phyloP scores from a whole-genome alignment of 2,113 vertebrate genomes.

The Chaetura pelagica region DNA sequence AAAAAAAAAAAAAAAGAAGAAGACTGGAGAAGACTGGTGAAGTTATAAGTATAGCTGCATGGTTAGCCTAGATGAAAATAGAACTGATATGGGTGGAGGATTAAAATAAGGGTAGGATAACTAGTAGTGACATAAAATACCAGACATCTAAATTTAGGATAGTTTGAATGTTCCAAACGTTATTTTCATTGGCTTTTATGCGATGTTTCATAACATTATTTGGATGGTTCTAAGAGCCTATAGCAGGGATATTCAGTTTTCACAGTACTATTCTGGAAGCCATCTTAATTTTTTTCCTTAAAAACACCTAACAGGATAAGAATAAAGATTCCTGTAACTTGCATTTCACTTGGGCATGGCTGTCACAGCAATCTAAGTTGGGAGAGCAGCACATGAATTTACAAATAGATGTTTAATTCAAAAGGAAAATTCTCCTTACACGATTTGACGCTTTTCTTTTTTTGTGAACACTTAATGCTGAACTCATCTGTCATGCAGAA shows the following conservation, averaged over 20 bases:
- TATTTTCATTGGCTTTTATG: slow-evolving; percentile 40
- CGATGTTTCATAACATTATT: background rate
- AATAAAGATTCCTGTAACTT: background rate
- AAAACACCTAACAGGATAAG: background rate
- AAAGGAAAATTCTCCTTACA: background rate
- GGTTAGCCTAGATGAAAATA: slow-evolving; percentile 24
- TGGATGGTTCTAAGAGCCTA: background rate
- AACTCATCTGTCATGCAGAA: background rate
- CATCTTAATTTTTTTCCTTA: background rate
- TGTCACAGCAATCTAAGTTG: background rate
- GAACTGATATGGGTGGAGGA: background rate
- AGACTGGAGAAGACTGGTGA: background rate
- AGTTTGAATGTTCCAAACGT: background rate
- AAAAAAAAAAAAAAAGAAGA: background rate
- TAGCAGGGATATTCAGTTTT: background rate
- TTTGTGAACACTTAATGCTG: background rate
- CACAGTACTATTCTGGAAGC: background rate
- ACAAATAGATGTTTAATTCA: background rate
- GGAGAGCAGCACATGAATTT: background rate
- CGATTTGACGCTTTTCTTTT: background rate
- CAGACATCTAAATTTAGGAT: slow-evolving; percentile 33
- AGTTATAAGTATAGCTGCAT: background rate
- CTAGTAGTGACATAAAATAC: background rate
- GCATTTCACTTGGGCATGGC: background rate
- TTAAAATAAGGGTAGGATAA: slow-evolving; percentile 8